Evolutionary conservation across 2,888 invertebrate species (phyloP).

Genomic region (Himalopsyche anomala): DNA sequence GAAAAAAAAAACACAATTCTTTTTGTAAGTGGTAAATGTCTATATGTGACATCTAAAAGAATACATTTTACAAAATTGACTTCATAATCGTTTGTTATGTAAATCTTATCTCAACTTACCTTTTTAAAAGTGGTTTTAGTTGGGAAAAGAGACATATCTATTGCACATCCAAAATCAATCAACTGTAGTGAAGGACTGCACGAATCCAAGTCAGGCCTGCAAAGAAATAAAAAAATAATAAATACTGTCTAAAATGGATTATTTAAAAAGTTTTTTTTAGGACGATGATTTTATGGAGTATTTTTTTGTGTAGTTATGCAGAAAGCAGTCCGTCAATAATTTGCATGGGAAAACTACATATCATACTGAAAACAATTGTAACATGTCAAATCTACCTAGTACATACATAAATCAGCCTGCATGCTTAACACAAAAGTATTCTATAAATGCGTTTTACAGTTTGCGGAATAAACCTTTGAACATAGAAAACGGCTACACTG

Average conservation of each 20-base stretch:
- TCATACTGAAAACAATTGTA: not conserved
- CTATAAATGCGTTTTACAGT: not conserved
- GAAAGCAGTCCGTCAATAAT: not conserved
- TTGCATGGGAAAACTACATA: not conserved
- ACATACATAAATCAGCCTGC: too few species aligned
- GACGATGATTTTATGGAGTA: not conserved
- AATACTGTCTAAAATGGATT: not conserved
- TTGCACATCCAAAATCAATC: conserved; percentile 96
- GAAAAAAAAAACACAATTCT: not conserved
- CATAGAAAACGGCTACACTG: not conserved
- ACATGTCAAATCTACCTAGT: not conserved
- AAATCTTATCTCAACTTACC: conserved; percentile 67
- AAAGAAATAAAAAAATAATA: conserved; percentile 64
- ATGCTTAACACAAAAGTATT: not conserved
- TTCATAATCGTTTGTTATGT: too few species aligned
- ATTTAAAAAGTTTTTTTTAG: too few species aligned
- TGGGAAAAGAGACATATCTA: conserved; percentile 92
- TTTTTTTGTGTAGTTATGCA: not conserved
- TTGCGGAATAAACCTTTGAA: not conserved
- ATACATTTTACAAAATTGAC: too few species aligned
- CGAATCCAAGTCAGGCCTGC: conserved; percentile 80
- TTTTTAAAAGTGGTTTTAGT: conserved; percentile 85
- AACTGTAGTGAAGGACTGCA: conserved; percentile 84
- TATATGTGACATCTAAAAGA: too few species aligned
- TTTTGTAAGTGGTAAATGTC: conserved; percentile 1